Evolutionary conservation across 2,797 vertebrate species (phyloP).

Genomic region (Australoheros facetus): DNA sequence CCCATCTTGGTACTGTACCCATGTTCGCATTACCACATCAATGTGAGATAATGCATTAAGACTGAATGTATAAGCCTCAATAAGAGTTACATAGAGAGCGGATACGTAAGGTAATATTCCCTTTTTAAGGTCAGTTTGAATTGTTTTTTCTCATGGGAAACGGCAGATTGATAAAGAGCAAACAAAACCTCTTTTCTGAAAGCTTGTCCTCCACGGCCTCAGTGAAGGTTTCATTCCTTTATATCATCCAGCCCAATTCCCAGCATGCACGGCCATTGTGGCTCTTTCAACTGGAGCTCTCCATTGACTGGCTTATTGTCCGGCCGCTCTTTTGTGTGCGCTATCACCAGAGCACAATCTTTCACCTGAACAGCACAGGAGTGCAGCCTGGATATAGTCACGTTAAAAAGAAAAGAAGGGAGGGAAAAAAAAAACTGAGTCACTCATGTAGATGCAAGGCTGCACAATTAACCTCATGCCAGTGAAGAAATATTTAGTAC

Average conservation of each 20-base stretch:
- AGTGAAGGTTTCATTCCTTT: conserved; percentile 82
- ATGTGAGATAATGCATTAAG: conserved; percentile 48
- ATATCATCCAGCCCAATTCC: conserved; percentile 82
- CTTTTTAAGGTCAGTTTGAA: conserved; percentile 82
- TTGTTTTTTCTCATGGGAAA: conserved; percentile 82
- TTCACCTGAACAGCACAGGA: conserved; percentile 79
- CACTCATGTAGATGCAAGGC: conserved; percentile 54
- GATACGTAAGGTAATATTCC: conserved; percentile 80
- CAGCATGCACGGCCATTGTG: conserved; percentile 82
- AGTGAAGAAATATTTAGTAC: conserved; percentile 61
- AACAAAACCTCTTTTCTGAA: conserved; percentile 82
- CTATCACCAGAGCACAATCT: conserved; percentile 82
- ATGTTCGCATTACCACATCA: conserved; percentile 33
- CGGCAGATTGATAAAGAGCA: conserved; percentile 80
- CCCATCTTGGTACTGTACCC: conserved; percentile 42
- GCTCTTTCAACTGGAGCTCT: conserved; percentile 80
- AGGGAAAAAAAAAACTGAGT: conserved; percentile 26
- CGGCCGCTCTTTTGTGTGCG: conserved; percentile 75
- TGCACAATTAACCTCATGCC: conserved; percentile 54
- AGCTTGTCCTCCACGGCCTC: conserved; percentile 81
- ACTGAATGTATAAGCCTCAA: conserved; percentile 52
- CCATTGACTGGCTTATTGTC: conserved; percentile 84
- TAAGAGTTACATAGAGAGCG: conserved; percentile 63
- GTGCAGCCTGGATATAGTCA: conserved; percentile 64
- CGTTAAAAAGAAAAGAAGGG: conserved; percentile 9